These are phyloP conservation scores for Hermodice carunculata DNA, from an alignment of 2,888 invertebrate species.

Conservation along the genomic window DNA sequence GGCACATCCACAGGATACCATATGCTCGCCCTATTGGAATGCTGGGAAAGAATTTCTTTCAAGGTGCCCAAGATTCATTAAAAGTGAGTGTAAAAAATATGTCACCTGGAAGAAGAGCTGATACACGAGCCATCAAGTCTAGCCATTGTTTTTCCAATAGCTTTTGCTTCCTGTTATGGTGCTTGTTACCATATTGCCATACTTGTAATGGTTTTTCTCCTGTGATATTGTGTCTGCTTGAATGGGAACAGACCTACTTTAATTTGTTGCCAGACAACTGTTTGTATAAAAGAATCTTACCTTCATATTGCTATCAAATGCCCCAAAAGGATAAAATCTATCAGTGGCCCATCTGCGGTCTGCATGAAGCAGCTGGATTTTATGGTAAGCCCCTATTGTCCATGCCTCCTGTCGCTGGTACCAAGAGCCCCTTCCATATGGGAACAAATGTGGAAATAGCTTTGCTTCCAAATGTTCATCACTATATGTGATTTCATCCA, in stretches of 20 bases:
- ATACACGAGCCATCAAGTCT: not conserved
- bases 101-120: not conserved
- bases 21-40: not conserved
- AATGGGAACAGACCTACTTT: not conserved
- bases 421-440: not conserved
- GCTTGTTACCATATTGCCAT: not conserved
- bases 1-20: not conserved
- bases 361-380: not conserved
- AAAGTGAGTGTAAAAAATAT: constrained; percentile 3
- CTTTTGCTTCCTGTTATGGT: not conserved
- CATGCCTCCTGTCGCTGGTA: not conserved
- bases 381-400: constrained; percentile 7
- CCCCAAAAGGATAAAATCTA: not conserved
- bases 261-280: not conserved
- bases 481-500: not conserved
- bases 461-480: constrained; percentile 2
- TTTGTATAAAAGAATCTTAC: not conserved
- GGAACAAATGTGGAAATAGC: constrained; percentile 5
- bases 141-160: not conserved
- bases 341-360: constrained; percentile 10
- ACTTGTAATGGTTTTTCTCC: not conserved
- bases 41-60: constrained; percentile 1
- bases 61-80: not conserved
- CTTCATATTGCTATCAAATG: constrained; percentile 4
- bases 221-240: not conserved